Base-by-base conservation (phyloP, 2,113 vertebrate genomes). In the Hippolais icterina region DNA sequence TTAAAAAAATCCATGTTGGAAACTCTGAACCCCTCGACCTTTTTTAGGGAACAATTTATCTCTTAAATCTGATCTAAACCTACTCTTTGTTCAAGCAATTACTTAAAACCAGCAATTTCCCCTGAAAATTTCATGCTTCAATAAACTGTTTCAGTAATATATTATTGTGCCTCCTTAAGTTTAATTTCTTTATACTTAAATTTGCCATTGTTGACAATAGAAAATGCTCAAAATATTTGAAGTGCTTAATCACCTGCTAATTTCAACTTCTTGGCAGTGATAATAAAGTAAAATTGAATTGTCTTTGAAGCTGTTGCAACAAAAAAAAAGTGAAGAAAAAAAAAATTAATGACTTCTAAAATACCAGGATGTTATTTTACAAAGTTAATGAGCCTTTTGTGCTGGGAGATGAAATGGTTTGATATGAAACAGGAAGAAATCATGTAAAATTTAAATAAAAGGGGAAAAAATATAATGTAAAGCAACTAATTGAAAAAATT, bases 341-440 rank as follows among this genome's bases (percentile, higher is more conserved):
- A 35, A 49, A 49, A 2, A 6, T 8, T 33, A 93, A 91, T 75
- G 7, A 75, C 82, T 94, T 96, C 78, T 84, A 24, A 93, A 87
- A 68, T 74, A 75, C 65, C 29, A 31, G 81, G 80, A 92, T 87
- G 77, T 56, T 94, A 79, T 94, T 97, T 85, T 84, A 52, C 15
- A 15, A 83, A 85, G 47, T 90, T 96, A 96, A 95, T 82, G 92
- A 97, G 52, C 35, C 37, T 96, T 96, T 94, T 87, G 61, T 70
- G 42, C 9, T 10, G 25, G 46, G 33, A 94, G 76, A 91, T 91
- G 28, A 95, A 96, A 93, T 70, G 9, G 70, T 46, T 88, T 93
- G 79, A 93, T 93, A 94, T 7, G 46, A 93, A 89, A 54, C 68
- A 87, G 44, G 75, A 82, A 64, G 37, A 92, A 92, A 53, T 37